Base-by-base conservation (phyloP, 1,140 invertebrate genomes). In the Rhysida immarginata region DNA sequence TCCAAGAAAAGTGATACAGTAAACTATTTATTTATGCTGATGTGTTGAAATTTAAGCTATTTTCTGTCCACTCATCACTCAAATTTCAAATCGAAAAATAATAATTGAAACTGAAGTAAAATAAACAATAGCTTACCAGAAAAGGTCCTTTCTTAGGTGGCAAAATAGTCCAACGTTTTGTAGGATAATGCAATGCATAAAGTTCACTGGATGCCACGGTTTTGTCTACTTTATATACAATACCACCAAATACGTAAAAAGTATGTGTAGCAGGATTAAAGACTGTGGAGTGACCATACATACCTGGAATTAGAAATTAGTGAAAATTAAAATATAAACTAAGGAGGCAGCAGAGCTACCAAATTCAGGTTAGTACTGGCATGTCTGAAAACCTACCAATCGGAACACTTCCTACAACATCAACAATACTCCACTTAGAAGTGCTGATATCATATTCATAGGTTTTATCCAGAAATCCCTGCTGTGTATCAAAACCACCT, bases 211-310 rank as follows among this genome's bases (percentile, higher is more conserved):
- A 85, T 20, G 84, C 71, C 41, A 75, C 74, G 5, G 83, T 82
- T 54, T 78, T 75, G 61, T 84, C 82, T n/a, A 81, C 74, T 11
- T 77, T 75, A 63, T 83, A 87, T 1, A 81, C 69, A 63, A 87
- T 84, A 16, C 93, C 93, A 26, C 93, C 93, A 71, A 87, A 95
- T 0, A 96, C 73, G 65, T 93, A 97, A 43, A 96, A 77, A 60
- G 84, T 87, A 58, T 88, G 80, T 0, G 84, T 84, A 25, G 76
- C 76, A 0, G 74, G 69, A 62, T 95, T 85, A 66, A 89, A 96
- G 0, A 94, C 85, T 0, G 90, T 84, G 29, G 81, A 85, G 68
- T 96, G 93, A 0, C 91, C 91, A 66, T 87, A 95, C 23, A 96
- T 75, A 46, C 87, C 77, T 74, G 64, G 45, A 64, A 64, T 43